Evolutionary conservation across 2,888 invertebrate species (phyloP).

Genomic region (Caenorhabditis uteleia): DNA sequence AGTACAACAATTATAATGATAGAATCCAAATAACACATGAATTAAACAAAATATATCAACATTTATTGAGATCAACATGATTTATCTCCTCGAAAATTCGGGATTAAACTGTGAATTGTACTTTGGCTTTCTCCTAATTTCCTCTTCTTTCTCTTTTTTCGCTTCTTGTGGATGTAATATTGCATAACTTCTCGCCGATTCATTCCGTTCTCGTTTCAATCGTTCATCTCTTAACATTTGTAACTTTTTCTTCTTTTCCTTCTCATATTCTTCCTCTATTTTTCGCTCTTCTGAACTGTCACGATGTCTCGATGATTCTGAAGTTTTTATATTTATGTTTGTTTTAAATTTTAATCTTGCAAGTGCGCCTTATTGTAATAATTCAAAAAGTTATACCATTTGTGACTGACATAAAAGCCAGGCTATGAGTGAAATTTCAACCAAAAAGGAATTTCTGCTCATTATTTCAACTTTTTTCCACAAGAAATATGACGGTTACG

Average conservation of each 20-base stretch:
- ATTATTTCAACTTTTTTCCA: too few species aligned
- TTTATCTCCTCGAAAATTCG: slow-evolving; percentile 69
- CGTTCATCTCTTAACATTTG: slow-evolving; percentile 79
- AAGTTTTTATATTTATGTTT: too few species aligned
- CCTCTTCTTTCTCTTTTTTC: slow-evolving; percentile 49
- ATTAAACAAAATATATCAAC: too few species aligned
- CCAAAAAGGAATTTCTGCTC: too few species aligned
- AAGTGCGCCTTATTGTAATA: too few species aligned
- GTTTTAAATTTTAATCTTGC: too few species aligned
- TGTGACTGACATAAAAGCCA: too few species aligned
- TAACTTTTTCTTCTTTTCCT: slow-evolving; percentile 64
- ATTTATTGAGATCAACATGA: too few species aligned
- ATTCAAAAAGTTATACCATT: too few species aligned
- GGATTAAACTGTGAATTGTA: slow-evolving; percentile 98
- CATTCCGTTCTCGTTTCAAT: slow-evolving; percentile 81
- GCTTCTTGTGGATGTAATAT: slow-evolving; percentile 79
- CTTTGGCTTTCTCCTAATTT: slow-evolving; percentile 77
- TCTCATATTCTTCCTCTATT: slow-evolving; percentile 36
- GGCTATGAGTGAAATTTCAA: too few species aligned
- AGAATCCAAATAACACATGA: too few species aligned
- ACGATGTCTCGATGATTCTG: slow-evolving; percentile 24
- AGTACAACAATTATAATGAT: background rate
- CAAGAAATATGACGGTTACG: too few species aligned
- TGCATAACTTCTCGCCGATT: slow-evolving; percentile 70
- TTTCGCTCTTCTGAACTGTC: slow-evolving; percentile 26